Conservation (phyloP, 2,888 invertebrate species). For the Tipula helvola region DNA sequence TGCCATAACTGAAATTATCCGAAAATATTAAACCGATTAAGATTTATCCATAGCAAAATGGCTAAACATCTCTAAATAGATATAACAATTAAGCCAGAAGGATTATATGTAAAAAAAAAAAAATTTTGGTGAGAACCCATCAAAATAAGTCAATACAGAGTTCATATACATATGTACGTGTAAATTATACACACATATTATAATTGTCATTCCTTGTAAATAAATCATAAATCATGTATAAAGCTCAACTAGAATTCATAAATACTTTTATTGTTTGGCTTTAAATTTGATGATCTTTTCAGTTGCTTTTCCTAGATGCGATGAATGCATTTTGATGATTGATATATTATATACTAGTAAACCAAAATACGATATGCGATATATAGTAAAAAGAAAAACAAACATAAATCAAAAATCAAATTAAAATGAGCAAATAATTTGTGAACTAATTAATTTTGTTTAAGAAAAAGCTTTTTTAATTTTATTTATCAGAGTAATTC, state of each 20-base stretch:
- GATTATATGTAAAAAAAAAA: neutral
- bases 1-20: constrained; percentile 64
- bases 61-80: neutral
- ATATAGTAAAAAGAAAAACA: neutral
- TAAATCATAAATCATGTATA: neutral
- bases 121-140: neutral
- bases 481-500: neutral
- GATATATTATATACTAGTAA: neutral
- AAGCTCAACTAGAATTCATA: neutral
- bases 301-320: neutral
- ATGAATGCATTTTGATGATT: neutral
- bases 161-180: neutral
- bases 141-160: neutral
- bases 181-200: neutral
- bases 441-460: neutral
- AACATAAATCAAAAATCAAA: neutral
- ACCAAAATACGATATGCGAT: neutral
- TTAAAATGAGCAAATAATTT: neutral
- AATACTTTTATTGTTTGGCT: neutral
- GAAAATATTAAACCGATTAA: neutral
- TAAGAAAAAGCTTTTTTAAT: neutral
- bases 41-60: neutral
- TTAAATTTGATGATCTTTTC: neutral
- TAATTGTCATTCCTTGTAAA: neutral
- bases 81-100: neutral